These are phyloP conservation scores for Papilio elwesi DNA, from an alignment of 2,888 invertebrate species.

Conservation along the genomic window DNA sequence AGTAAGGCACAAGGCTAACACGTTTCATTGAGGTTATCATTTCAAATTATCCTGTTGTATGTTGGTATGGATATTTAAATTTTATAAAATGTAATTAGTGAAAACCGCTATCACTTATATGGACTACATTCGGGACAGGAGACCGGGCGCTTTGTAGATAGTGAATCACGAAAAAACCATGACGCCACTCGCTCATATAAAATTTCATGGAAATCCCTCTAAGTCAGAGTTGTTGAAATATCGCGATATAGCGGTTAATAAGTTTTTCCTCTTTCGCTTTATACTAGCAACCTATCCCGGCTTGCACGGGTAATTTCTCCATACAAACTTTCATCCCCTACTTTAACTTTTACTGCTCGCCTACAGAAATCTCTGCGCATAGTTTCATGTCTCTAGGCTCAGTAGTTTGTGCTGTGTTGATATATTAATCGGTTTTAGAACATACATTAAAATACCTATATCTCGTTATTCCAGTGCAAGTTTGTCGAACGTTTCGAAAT, in stretches of 20 bases:
- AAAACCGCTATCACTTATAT: conserved; percentile 1
- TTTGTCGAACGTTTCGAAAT: no score
- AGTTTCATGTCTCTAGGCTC: no score
- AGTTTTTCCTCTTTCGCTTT: neutral
- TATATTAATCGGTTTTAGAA: no score
- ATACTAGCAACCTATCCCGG: neutral
- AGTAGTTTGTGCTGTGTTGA: no score
- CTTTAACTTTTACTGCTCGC: no score
- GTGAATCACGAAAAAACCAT: neutral
- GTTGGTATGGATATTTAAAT: neutral
- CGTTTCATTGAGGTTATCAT: neutral
- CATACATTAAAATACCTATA: no score
- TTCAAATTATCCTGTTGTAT: neutral
- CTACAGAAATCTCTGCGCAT: no score
- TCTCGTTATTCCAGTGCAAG: no score
- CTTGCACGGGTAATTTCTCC: no score
- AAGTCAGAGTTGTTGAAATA: neutral
- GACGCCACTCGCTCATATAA: neutral
- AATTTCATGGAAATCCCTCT: neutral
- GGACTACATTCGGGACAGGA: neutral
- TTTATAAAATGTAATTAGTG: neutral
- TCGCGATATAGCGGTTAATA: neutral
- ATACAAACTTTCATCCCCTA: no score
- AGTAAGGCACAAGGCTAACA: neutral
- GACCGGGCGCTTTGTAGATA: no score